phyloP scores from a whole-genome alignment of 2,888 invertebrate species.

The Tenodera sinensis region DNA sequence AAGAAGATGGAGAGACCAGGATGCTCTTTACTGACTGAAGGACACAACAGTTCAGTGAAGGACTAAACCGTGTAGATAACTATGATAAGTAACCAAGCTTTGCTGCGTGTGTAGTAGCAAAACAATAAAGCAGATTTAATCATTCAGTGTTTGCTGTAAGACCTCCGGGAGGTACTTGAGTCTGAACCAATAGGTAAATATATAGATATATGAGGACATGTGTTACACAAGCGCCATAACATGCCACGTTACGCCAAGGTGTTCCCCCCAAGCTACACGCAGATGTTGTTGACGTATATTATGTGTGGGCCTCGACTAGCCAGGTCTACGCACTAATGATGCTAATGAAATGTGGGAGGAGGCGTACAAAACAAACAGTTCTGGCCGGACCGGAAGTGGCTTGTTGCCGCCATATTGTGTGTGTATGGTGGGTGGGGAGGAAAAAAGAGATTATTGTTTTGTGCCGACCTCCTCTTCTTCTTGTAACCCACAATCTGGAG shows the following conservation, averaged over 20 bases:
- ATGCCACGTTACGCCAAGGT: not conserved
- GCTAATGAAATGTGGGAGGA: conserved; percentile 15
- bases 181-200: too few relatives aligned
- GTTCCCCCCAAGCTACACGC: not conserved
- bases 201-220: too few relatives aligned
- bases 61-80: too few relatives aligned
- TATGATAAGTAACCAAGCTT: too few relatives aligned
- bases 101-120: too few relatives aligned
- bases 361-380: not conserved
- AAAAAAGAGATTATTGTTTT: not conserved
- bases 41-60: too few relatives aligned
- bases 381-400: conserved; percentile 1
- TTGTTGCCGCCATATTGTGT: not conserved
- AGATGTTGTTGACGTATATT: not conserved
- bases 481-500: not conserved
- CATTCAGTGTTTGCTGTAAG: too few relatives aligned
- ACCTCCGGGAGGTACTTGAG: too few relatives aligned
- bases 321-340: not conserved
- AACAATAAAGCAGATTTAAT: too few relatives aligned
- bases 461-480: not conserved
- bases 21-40: too few relatives aligned
- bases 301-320: not conserved
- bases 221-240: too few relatives aligned
- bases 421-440: not conserved
- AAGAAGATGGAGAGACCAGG: too few relatives aligned